Evolutionary conservation across 2,797 vertebrate species (phyloP).

Genomic region (Lutjanus campechanus): DNA sequence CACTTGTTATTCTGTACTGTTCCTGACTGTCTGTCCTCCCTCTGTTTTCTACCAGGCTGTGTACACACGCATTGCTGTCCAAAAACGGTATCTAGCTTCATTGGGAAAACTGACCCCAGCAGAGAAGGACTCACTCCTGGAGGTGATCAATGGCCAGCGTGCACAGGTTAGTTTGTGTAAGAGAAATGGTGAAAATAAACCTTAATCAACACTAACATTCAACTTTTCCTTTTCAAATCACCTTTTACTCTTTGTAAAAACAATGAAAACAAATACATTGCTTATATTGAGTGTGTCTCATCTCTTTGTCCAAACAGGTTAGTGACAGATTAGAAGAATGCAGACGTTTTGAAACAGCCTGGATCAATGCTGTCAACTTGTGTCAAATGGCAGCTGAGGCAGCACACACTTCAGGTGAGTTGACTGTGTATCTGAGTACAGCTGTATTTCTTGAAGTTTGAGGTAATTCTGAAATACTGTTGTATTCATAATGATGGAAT

Average conservation of each 20-base stretch:
- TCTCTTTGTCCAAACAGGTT: conserved; percentile 81
- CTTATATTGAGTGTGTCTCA: not conserved
- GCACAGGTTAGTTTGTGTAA: conserved; percentile 86
- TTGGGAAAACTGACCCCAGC: conserved; percentile 90
- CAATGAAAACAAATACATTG: not conserved
- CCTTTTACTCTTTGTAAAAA: not conserved
- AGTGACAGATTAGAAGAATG: conserved; percentile 89
- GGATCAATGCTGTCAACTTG: conserved; percentile 90
- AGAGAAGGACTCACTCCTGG: conserved; percentile 92
- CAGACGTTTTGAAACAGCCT: conserved; percentile 90
- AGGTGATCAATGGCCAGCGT: conserved; percentile 92
- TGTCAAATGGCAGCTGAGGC: conserved; percentile 94
- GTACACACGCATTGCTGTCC: conserved; percentile 91
- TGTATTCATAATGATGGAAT: no score
- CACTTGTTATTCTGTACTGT: no score
- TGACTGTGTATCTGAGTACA: not conserved
- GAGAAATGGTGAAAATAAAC: not conserved
- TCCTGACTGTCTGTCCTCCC: conserved; percentile 15
- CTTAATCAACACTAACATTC: not conserved
- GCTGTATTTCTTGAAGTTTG: not conserved
- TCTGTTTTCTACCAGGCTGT: conserved; percentile 86
- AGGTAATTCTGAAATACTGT: not conserved
- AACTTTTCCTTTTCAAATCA: no score
- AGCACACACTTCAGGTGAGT: conserved; percentile 90
- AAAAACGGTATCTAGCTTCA: conserved; percentile 90